Evolutionary conservation across 2,888 invertebrate species (phyloP).

Genomic region (Pandemis corylana): DNA sequence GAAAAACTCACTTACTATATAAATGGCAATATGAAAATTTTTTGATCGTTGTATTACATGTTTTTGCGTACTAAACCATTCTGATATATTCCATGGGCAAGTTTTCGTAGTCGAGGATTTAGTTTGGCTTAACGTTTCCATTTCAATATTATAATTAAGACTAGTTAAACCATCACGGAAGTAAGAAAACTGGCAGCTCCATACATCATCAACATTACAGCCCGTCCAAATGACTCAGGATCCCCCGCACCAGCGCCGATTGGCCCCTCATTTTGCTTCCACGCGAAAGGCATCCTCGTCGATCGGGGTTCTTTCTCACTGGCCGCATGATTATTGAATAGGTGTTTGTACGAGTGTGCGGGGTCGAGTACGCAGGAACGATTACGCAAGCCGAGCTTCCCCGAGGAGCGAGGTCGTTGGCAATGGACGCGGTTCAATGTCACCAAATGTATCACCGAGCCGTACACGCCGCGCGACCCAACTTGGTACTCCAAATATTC

Average conservation of each 20-base stretch:
- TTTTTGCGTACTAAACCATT: too few relatives aligned
- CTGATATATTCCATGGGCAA: too few relatives aligned
- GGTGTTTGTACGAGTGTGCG: slow-evolving; percentile 43
- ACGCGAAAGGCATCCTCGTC: background rate
- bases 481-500: slow-evolving; percentile 63
- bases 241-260: background rate
- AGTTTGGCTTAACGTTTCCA: background rate
- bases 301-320: slow-evolving; percentile 15
- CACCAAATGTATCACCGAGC: slow-evolving; percentile 84
- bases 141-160: background rate
- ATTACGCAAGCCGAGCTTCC: slow-evolving; percentile 83
- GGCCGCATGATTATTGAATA: slow-evolving; percentile 21
- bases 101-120: background rate
- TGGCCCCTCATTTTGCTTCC: slow-evolving; percentile 1
- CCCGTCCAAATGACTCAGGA: slow-evolving; percentile 13
- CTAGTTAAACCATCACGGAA: background rate
- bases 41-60: too few relatives aligned
- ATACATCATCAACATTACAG: background rate
- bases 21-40: too few relatives aligned
- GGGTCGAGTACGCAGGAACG: slow-evolving; percentile 74
- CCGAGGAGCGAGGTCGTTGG: slow-evolving; percentile 84
- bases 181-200: background rate
- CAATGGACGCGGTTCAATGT: slow-evolving; percentile 85
- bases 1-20: too few relatives aligned
- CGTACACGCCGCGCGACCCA: slow-evolving; percentile 49